These are phyloP conservation scores for Melanotus villosus DNA, from an alignment of 2,888 invertebrate genomes.

Conservation along the genomic window DNA sequence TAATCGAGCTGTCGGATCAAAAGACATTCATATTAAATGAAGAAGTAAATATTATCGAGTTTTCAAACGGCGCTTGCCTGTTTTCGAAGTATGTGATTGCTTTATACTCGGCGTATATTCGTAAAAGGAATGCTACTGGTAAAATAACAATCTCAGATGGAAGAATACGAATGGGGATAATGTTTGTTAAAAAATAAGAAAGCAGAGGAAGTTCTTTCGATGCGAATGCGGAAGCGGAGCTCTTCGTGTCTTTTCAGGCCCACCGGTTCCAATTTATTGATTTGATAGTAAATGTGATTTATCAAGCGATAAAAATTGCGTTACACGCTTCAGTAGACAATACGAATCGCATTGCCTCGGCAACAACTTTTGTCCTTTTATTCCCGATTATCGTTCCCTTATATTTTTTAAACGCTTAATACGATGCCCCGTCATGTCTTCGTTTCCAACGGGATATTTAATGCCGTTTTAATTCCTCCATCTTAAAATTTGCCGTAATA, in stretches of 20 bases:
- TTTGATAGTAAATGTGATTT: constrained; percentile 59
- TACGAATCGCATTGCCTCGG: constrained; percentile 57
- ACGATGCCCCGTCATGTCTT: neutral
- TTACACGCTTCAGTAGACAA: constrained; percentile 60
- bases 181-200: constrained; percentile 15
- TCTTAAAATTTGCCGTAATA: neutral
- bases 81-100: no score
- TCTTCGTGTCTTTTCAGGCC: constrained; percentile 32
- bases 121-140: no score
- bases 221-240: constrained; percentile 24
- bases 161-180: constrained; percentile 8
- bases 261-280: constrained; percentile 45
- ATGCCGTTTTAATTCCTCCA: constrained; percentile 3
- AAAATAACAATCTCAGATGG: no score
- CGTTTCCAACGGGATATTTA: neutral
- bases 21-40: no score
- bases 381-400: neutral
- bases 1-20: no score
- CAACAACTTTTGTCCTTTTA: constrained; percentile 34
- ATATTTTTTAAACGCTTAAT: neutral
- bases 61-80: no score
- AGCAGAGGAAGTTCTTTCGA: constrained; percentile 4
- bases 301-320: constrained; percentile 61
- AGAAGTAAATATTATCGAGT: no score
- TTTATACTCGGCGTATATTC: no score